These are phyloP conservation scores for Agrotis segetum DNA, from an alignment of 2,888 invertebrate genomes.

Conservation along the genomic window DNA sequence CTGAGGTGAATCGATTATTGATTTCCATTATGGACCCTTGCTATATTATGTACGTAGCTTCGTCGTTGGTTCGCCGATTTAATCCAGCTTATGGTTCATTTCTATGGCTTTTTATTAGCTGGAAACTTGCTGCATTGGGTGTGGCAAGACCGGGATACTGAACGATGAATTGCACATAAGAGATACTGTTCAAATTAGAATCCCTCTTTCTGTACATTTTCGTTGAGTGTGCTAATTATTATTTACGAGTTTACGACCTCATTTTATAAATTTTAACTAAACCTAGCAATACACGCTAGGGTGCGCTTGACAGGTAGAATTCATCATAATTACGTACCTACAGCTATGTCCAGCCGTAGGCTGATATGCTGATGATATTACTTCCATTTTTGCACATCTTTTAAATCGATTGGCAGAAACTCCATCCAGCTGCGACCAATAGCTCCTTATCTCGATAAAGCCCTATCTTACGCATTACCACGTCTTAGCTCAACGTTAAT, in stretches of 20 bases:
- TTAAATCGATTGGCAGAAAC: background rate
- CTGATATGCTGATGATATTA: no score
- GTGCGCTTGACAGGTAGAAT: no score
- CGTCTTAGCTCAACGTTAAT: background rate
- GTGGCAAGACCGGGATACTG: background rate
- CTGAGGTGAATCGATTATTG: conserved; percentile 73
- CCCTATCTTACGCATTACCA: background rate
- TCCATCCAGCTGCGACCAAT: background rate
- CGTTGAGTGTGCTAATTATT: no score
- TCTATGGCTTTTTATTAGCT: conserved; percentile 30
- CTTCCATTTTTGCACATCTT: background rate
- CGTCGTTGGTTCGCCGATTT: conserved; percentile 39
- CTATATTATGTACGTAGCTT: conserved; percentile 32
- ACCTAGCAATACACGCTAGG: no score
- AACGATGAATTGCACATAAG: background rate
- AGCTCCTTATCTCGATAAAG: background rate
- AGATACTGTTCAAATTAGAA: no score
- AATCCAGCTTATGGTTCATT: conserved; percentile 59
- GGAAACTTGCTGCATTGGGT: background rate
- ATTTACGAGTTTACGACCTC: no score
- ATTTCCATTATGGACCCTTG: conserved; percentile 66
- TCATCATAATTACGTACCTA: background rate
- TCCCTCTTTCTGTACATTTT: background rate
- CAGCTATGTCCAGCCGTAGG: no score
- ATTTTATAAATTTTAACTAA: no score